Conservation (phyloP, 1,140 invertebrate species). For the Dryas iulia region DNA sequence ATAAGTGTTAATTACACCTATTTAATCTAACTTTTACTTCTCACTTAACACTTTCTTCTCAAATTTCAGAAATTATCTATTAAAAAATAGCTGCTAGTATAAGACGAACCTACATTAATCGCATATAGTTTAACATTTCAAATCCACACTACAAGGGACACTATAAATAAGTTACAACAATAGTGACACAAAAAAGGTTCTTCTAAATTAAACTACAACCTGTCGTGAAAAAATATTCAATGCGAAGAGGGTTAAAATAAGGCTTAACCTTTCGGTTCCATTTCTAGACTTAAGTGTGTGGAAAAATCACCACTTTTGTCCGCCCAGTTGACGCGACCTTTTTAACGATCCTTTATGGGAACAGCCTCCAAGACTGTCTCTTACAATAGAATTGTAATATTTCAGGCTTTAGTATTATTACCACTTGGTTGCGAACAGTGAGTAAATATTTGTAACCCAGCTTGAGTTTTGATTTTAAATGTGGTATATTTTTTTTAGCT, state of each 20-base stretch:
- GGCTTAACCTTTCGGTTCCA: not conserved
- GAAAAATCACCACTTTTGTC: conserved; percentile 8
- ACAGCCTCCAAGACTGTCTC: not conserved
- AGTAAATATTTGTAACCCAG: not conserved
- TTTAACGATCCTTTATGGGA: not conserved
- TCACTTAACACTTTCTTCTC: no score
- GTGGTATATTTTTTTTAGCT: no score
- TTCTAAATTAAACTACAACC: not conserved
- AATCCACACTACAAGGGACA: no score
- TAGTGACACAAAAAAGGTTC: not conserved
- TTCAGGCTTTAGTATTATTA: not conserved
- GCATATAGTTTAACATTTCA: no score
- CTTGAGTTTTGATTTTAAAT: no score
- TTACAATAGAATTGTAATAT: not conserved
- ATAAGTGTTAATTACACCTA: no score
- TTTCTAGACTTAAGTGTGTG: conserved; percentile 3
- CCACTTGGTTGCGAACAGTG: not conserved
- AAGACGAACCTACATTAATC: no score
- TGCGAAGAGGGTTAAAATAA: not conserved
- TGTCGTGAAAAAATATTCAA: not conserved
- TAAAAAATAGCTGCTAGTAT: no score
- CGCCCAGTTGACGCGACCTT: not conserved
- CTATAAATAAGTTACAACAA: not conserved
- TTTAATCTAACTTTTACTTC: no score
- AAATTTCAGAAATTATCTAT: no score